phyloP scores from a whole-genome alignment of 2,888 invertebrate genomes.

The Campoplex nolae region DNA sequence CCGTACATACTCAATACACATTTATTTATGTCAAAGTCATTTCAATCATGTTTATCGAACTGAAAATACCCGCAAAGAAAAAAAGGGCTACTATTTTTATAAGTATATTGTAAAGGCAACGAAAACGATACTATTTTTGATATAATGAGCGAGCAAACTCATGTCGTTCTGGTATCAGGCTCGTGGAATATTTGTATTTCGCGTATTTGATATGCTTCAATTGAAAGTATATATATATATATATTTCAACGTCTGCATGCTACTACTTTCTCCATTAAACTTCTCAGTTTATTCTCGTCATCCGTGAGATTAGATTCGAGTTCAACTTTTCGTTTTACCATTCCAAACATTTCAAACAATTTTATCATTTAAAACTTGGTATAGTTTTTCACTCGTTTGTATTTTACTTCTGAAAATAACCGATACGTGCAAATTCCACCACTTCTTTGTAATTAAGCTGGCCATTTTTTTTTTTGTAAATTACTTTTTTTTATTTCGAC shows the following conservation, averaged over 20 bases:
- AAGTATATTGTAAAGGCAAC: background rate
- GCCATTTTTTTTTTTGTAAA: background rate
- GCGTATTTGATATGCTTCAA: too few relatives aligned
- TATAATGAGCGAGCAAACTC: background rate
- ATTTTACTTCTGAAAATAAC: background rate
- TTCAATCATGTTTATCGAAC: background rate
- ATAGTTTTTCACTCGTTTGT: too few relatives aligned
- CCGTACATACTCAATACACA: background rate
- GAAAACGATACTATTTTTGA: background rate
- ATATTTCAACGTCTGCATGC: background rate
- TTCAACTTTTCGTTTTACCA: background rate
- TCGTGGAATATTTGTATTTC: background rate
- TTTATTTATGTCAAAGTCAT: constrained; percentile 15
- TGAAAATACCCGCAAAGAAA: background rate
- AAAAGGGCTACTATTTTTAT: background rate
- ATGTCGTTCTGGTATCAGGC: background rate
- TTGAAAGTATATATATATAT: too few relatives aligned
- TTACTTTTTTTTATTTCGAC: background rate
- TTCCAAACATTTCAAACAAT: background rate
- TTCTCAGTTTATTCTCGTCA: background rate
- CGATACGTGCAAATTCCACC: background rate
- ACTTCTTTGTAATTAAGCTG: background rate
- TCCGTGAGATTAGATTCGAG: background rate
- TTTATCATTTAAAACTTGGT: background rate
- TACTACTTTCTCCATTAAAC: background rate